Conservation (phyloP, 2,113 vertebrate genomes). For the Collichthys lucidus region DNA sequence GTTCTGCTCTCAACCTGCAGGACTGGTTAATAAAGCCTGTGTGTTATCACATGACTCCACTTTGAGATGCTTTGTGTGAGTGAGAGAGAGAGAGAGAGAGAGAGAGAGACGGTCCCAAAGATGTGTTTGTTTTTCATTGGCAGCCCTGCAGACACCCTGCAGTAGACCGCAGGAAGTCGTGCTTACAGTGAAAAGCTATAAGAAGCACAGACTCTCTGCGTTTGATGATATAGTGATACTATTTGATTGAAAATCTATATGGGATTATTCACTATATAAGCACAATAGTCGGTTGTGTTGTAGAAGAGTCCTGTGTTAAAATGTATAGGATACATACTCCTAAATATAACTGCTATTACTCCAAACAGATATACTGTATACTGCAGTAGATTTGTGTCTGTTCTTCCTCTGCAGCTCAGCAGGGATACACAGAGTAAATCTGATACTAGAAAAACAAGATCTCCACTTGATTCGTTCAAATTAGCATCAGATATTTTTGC, state of each 20-base stretch:
- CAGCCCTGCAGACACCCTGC: background rate
- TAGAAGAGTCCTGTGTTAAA: background rate
- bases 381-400: background rate
- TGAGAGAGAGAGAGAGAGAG: background rate
- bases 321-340: background rate
- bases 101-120: background rate
- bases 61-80: background rate
- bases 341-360: background rate
- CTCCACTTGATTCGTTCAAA: background rate
- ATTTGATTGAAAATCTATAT: background rate
- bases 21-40: slow-evolving; percentile 61
- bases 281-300: background rate
- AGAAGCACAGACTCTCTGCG: background rate
- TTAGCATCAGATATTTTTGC: background rate
- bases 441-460: background rate
- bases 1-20: slow-evolving; percentile 38
- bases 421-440: background rate
- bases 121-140: background rate
- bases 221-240: no score
- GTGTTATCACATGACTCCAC: background rate
- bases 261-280: background rate
- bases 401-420: background rate
- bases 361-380: background rate
- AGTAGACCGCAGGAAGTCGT: background rate
- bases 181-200: background rate